phyloP scores from a whole-genome alignment of 92 coral and sea anemone genomes.

The Heliopora coerulea region DNA sequence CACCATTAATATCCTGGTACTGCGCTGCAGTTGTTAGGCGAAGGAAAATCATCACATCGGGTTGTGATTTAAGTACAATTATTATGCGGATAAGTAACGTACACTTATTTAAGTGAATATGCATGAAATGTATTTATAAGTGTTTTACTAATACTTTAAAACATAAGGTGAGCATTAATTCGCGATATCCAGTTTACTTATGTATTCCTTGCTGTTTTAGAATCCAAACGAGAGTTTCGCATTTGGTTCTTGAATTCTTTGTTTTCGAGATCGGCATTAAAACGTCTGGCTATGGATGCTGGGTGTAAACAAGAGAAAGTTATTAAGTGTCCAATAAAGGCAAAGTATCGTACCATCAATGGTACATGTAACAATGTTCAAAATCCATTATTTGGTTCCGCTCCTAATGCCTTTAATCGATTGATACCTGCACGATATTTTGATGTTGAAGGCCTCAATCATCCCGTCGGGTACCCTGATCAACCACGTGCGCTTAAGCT shows the following conservation, averaged over 20 bases:
- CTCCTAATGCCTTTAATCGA: slow-evolving; percentile 72
- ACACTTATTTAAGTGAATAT: no score
- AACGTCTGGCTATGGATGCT: not conserved
- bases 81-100: no score
- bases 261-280: slow-evolving; percentile 11
- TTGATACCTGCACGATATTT: slow-evolving; percentile 74
- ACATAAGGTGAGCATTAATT: no score
- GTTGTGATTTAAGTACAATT: no score
- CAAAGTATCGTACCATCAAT: slow-evolving; percentile 65
- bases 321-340: not conserved
- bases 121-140: no score
- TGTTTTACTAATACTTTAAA: no score
- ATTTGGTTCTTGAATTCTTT: slow-evolving; percentile 14
- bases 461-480: slow-evolving; percentile 87
- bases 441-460: slow-evolving; percentile 76
- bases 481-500: slow-evolving; percentile 82
- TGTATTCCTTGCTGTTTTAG: no score
- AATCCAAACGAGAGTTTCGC: not conserved
- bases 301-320: not conserved
- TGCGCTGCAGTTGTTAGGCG: no score
- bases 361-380: slow-evolving; percentile 87
- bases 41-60: no score
- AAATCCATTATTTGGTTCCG: slow-evolving; percentile 89
- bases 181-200: no score
- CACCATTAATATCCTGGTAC: no score